Base-by-base conservation (phyloP, 2,888 invertebrate genomes). In the Cerceris ruficornis region DNA sequence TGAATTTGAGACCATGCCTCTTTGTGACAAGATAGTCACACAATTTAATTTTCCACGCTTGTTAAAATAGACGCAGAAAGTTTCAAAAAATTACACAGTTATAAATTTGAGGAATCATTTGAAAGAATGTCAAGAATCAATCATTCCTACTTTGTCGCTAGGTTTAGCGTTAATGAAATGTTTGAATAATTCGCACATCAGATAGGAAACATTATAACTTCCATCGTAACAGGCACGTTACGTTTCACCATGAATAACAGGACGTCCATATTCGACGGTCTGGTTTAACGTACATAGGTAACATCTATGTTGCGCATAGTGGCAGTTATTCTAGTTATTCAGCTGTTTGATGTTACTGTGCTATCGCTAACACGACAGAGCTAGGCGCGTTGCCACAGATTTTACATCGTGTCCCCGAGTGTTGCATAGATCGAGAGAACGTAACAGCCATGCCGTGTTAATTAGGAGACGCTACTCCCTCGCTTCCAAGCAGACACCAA, bases 331-430 rank as follows among this genome's bases (percentile, higher is more conserved):
- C 55, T 39, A 57, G 55, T 57, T 57, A 57, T 57, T 57, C 55
- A 57, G 9, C 55, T 57, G 55, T 39, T 17, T 57, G 55, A 28
- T 42, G 9, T 61, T 61, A 61, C 43, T n/a, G 46, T 15, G 61
- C 15, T 15, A 43, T 28, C 28, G 4, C 4, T 6, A 46, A 46
- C n/a, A 15, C 61, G 61, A 14, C 9, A 41, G 7, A 42, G 59
- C 8, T 14, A 58, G 58, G 39, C 43, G 59, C 58, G 42, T 11
- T 9, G 39, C 39, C 43, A 39, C 54, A 49, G 41, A 69, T 74
- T 74, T 74, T 69, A 74, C 69, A 69, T 15, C 59, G 52, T 65
- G 69, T 74, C 54, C 69, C 49, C 69, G 59, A 46, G 14, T 65
- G 75, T 54, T 17, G 46, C 43, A 55, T 43, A 55, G 54, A 65